Evolutionary conservation across 2,113 vertebrate species (phyloP).

Genomic region (Azemiops feae): DNA sequence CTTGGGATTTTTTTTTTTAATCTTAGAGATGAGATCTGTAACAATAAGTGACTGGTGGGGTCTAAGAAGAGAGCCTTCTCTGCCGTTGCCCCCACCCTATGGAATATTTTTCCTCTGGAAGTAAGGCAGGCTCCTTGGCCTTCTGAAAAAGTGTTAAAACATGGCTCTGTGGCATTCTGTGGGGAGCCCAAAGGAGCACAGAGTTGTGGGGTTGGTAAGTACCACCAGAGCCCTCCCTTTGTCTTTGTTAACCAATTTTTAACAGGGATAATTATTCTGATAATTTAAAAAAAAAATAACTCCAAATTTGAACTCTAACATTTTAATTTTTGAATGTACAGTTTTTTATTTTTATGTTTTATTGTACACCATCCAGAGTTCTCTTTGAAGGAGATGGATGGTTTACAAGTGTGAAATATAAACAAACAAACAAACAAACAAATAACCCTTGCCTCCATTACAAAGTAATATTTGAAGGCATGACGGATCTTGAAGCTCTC

Average conservation of each 20-base stretch:
- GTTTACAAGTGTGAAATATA: too few species aligned
- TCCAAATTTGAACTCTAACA: too few species aligned
- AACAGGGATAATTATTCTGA: not conserved
- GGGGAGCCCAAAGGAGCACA: not conserved
- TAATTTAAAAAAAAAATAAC: not conserved
- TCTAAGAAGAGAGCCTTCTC: not conserved
- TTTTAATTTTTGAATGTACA: too few species aligned
- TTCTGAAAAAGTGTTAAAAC: not conserved
- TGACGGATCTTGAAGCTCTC: not conserved
- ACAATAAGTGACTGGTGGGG: not conserved
- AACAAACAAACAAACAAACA: not conserved
- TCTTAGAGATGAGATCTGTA: not conserved
- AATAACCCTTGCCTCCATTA: not conserved
- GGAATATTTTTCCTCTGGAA: not conserved
- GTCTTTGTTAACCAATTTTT: not conserved
- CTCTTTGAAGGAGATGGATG: too few species aligned
- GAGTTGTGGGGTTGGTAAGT: not conserved
- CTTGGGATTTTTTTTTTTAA: not conserved
- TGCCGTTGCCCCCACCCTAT: not conserved
- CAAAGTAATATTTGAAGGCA: not conserved
- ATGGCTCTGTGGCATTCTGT: not conserved
- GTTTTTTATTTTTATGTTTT: too few species aligned
- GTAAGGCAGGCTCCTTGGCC: not conserved
- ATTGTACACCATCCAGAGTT: too few species aligned
- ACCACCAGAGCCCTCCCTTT: not conserved